These are phyloP conservation scores for Euura lappo DNA, from an alignment of 1,140 invertebrate genomes.

Conservation along the genomic window DNA sequence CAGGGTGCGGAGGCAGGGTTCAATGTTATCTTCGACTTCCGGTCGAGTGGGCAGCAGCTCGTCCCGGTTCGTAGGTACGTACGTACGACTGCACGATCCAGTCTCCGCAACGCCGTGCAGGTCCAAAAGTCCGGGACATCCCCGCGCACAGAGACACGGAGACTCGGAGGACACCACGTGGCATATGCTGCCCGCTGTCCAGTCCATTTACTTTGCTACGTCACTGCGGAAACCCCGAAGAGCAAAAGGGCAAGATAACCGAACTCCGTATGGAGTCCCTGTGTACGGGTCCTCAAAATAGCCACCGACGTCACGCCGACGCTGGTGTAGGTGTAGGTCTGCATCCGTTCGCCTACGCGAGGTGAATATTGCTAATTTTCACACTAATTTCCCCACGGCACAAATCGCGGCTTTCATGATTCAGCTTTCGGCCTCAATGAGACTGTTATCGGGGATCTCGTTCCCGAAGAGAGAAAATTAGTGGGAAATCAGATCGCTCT, in stretches of 20 bases:
- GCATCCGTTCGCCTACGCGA: too few species aligned
- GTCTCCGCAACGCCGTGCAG: not conserved
- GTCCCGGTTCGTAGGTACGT: conserved; percentile 8
- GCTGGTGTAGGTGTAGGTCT: too few species aligned
- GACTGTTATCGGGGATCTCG: too few species aligned
- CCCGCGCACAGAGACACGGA: not conserved
- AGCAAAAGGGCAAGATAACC: not conserved
- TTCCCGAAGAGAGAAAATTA: too few species aligned
- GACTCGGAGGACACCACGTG: conserved; percentile 32
- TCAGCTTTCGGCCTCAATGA: too few species aligned
- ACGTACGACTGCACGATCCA: not conserved
- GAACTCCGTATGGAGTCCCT: not conserved
- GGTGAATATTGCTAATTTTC: too few species aligned
- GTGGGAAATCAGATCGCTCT: too few species aligned
- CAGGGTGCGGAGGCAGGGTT: conserved; percentile 33
- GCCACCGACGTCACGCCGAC: too few species aligned
- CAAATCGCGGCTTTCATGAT: too few species aligned
- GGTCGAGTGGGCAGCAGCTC: conserved; percentile 50
- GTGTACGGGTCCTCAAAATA: too few species aligned
- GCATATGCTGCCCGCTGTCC: conserved; percentile 62
- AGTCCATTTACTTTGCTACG: conserved; percentile 58
- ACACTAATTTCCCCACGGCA: too few species aligned
- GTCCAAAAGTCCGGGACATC: too few species aligned
- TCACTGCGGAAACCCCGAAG: conserved; percentile 35
- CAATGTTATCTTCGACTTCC: conserved; percentile 61